Base-by-base conservation (phyloP, 1,140 invertebrate species). In the Cheumatopsyche charites region DNA sequence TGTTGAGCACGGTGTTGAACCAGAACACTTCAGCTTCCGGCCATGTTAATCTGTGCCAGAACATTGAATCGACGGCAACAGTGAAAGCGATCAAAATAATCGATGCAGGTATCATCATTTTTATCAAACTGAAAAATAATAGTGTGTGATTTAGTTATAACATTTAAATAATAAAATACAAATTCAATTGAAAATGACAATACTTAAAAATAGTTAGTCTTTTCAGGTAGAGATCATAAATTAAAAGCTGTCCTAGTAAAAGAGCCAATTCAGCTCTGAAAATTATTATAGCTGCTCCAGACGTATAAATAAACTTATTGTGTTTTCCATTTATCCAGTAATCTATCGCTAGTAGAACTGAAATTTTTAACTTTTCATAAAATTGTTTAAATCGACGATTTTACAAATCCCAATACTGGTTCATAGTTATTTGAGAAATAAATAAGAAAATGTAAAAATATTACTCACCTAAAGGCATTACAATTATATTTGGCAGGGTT, bases 1-100 rank as follows among this genome's bases (percentile, higher is more conserved):
- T 95, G 80, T 99, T 99, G 0, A 96, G 82, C 67, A 98, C 85
- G 4, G 93, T 92, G 81, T 99, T 99, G 82, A 94, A 99, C 88
- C 92, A 98, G 61, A 99, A 89, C 0, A 99, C 97, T 87, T 98
- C 94, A 23, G 94, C 96, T 87, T 99, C 98, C 0, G 98, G 97
- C 98, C 98, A 99, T 1, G 98, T 78, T 58, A 89, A 81, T 68
- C 95, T 84, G 70, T 87, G 86, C 98, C 98, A 99, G 82, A 99
- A 96, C 75, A 93, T 88, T 0, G 97, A 98, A 83, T 99, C 98
- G 49, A 98, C 84, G 7, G 86, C 71, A 26, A 98, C 85, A 2
- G 96, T 96, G 19, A 93, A 74, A 67, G 82, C 78, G 77, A 96
- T 82, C 78, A 90, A 86, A 61, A 86, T 79, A 58, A 93, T 73